Percentiles rank a stretch among this genome's conserved stretches.
phyloP scores from a whole-genome alignment of 2,113 vertebrate species.

The Oncorhynchus nerka region DNA sequence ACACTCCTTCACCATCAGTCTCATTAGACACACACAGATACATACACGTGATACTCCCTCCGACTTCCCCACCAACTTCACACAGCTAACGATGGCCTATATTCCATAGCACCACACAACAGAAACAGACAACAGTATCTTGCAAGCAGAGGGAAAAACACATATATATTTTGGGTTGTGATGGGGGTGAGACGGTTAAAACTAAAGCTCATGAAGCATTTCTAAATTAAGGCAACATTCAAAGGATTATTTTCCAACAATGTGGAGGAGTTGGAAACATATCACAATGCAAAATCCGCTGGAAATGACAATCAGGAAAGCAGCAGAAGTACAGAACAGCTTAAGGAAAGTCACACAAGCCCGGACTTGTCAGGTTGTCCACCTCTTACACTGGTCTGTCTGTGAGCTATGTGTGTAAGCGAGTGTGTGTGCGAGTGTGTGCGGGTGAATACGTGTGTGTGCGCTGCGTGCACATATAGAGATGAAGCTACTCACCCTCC shows the following conservation, averaged over 20 bases:
- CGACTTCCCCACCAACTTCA: slow-evolving; percentile 22
- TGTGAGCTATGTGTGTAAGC: background rate
- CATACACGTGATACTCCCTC: background rate
- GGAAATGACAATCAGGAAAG: background rate
- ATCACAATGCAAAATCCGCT: background rate
- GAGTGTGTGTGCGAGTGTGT: background rate
- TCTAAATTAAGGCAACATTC: no score
- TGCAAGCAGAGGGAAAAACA: slow-evolving; percentile 29
- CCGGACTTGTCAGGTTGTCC: background rate
- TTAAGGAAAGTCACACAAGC: background rate
- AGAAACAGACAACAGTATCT: slow-evolving; percentile 55
- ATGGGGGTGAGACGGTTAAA: no score
- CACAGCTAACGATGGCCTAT: slow-evolving; percentile 58
- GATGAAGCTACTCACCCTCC: slow-evolving; percentile 57
- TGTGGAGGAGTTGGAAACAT: background rate
- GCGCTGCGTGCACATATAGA: slow-evolving; percentile 3
- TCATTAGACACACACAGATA: background rate
- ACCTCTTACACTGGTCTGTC: background rate
- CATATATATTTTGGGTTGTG: background rate
- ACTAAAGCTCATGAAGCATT: no score
- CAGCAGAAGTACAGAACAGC: background rate
- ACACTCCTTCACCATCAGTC: slow-evolving; percentile 51
- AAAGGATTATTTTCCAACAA: no score
- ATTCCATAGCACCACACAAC: slow-evolving; percentile 51
- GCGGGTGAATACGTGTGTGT: slow-evolving; percentile 9